phyloP scores from a whole-genome alignment of 2,113 vertebrate species.

The Spea multiplicata region DNA sequence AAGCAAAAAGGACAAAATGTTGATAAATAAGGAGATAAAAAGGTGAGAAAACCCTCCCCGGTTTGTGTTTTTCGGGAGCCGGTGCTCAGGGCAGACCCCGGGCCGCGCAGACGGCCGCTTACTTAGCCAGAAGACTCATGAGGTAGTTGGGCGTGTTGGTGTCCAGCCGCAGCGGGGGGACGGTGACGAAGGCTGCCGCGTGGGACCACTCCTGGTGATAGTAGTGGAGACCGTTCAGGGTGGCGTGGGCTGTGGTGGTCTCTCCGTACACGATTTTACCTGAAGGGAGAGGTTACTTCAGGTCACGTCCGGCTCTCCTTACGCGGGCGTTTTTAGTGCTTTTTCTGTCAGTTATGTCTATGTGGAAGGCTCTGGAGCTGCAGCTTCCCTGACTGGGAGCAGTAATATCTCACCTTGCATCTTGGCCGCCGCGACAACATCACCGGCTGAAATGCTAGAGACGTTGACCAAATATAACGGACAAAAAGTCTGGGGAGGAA shows the following conservation, averaged over 20 bases:
- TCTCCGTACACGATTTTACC: slow-evolving; percentile 91
- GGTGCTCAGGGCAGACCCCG: no score
- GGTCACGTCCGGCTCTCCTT: no score
- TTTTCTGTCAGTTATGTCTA: not conserved
- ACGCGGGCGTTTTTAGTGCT: not conserved
- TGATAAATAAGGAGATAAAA: no score
- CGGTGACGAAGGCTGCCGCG: slow-evolving; percentile 87
- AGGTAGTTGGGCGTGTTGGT: slow-evolving; percentile 89
- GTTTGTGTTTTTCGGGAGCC: no score
- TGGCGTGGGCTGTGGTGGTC: slow-evolving; percentile 86
- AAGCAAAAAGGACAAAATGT: no score
- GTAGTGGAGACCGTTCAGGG: slow-evolving; percentile 90
- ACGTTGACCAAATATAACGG: slow-evolving; percentile 92
- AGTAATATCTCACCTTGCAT: slow-evolving; percentile 83
- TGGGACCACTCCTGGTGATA: slow-evolving; percentile 96
- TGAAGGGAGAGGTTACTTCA: slow-evolving; percentile 50
- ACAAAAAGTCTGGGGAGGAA: slow-evolving; percentile 77
- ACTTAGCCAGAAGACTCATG: slow-evolving; percentile 96
- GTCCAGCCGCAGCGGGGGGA: slow-evolving; percentile 90
- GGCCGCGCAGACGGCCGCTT: slow-evolving; percentile 51
- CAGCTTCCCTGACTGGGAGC: not conserved
- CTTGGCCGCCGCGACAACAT: slow-evolving; percentile 86
- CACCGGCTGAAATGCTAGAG: slow-evolving; percentile 92
- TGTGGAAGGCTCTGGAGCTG: not conserved
- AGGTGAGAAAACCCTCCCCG: no score